Evolutionary conservation across 1,140 invertebrate genomes (phyloP).

Genomic region (Drosophila lacteicornis): DNA sequence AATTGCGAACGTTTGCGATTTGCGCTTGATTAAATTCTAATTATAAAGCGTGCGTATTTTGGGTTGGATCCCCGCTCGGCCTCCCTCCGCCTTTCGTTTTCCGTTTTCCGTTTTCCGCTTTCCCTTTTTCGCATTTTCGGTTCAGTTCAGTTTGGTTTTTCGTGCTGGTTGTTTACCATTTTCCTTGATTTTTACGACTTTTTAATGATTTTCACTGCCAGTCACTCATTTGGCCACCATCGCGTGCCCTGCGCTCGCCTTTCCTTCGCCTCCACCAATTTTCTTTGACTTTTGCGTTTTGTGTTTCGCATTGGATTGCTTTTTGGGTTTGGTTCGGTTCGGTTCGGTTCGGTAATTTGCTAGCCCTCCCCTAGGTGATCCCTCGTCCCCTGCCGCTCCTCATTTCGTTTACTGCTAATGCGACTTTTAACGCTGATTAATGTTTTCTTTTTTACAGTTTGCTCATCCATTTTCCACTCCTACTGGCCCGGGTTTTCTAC

Average conservation of each 20-base stretch:
- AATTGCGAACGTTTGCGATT: slow-evolving; percentile 76
- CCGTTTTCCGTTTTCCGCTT: slow-evolving; percentile 4
- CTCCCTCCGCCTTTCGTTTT: neutral
- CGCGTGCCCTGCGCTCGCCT: slow-evolving; percentile 47
- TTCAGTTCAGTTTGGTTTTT: slow-evolving; percentile 27
- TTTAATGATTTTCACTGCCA: slow-evolving; percentile 84
- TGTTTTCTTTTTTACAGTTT: slow-evolving; percentile 65
- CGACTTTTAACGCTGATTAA: slow-evolving; percentile 84
- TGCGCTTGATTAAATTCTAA: slow-evolving; percentile 84
- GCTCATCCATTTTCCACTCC: slow-evolving; percentile 28
- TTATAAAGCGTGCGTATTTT: slow-evolving; percentile 82
- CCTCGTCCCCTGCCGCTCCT: slow-evolving; percentile 39
- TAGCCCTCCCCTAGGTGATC: slow-evolving; percentile 6
- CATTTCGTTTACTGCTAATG: slow-evolving; percentile 78
- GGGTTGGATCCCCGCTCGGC: slow-evolving; percentile 15
- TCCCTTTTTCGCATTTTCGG: slow-evolving; percentile 29
- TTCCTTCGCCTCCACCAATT: slow-evolving; percentile 51
- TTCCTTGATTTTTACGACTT: slow-evolving; percentile 80
- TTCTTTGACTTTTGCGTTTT: slow-evolving; percentile 75
- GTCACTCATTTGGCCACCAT: slow-evolving; percentile 81
- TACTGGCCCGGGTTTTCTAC: slow-evolving; percentile 34
- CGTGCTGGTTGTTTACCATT: slow-evolving; percentile 72
- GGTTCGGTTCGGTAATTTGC: slow-evolving; percentile 58
- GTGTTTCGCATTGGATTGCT: slow-evolving; percentile 40
- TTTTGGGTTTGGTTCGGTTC: slow-evolving; percentile 38